phyloP scores from a whole-genome alignment of 2,888 invertebrate species.

The Scaptomyza reducta region DNA sequence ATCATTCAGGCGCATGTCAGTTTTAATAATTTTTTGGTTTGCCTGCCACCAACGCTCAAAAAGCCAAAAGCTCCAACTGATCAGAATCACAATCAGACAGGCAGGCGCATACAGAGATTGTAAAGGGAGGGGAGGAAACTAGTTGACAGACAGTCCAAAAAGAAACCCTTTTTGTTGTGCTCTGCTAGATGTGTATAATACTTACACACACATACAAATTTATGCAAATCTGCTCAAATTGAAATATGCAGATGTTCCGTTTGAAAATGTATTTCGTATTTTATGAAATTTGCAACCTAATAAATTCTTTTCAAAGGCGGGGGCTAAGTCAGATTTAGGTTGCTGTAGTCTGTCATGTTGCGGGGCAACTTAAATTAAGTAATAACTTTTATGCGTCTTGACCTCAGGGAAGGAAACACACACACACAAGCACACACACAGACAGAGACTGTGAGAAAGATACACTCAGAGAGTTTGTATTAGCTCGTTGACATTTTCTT shows the following conservation, averaged over 20 bases:
- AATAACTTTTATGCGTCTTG: constrained; percentile 77
- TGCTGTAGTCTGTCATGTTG: constrained; percentile 44
- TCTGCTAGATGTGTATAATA: constrained; percentile 12
- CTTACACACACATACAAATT: constrained; percentile 42
- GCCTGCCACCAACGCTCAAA: constrained; percentile 38
- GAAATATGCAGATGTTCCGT: constrained; percentile 78
- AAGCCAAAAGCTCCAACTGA: constrained; percentile 59
- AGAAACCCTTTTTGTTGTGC: constrained; percentile 65
- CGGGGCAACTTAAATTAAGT: constrained; percentile 76
- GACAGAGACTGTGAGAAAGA: neutral
- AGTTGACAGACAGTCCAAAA: constrained; percentile 11
- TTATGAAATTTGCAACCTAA: constrained; percentile 76
- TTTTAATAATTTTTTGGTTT: constrained; percentile 69
- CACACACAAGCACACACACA: constrained; percentile 4
- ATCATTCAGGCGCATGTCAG: constrained; percentile 55
- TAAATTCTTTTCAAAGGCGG: constrained; percentile 58
- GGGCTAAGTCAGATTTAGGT: constrained; percentile 8
- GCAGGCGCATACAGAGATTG: no score
- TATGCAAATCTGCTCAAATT: constrained; percentile 75
- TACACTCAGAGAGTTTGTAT: constrained; percentile 37
- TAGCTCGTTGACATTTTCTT: constrained; percentile 73
- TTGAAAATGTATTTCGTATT: constrained; percentile 70
- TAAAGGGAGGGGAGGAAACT: neutral
- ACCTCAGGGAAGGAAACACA: constrained; percentile 56
- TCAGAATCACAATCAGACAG: constrained; percentile 54